A percentile compares a stretch with the other conserved stretches of the same genome.
phyloP scores from a whole-genome alignment of 53 echinoderm and acorn worm species.

The Stichopus horrens region DNA sequence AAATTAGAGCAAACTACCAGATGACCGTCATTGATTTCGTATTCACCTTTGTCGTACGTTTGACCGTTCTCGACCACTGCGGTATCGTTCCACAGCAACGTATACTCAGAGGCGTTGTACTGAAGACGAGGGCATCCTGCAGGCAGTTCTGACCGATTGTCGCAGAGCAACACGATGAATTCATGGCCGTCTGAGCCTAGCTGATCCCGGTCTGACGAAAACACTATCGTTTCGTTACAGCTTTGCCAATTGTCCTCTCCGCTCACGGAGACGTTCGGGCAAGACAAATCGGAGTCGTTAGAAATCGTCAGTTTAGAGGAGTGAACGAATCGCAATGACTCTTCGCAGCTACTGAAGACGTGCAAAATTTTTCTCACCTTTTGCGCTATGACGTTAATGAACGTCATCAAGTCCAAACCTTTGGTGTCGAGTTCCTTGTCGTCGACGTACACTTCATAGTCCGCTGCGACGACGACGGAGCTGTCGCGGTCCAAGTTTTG shows the following conservation, averaged over 20 bases:
- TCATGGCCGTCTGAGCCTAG: constrained; percentile 29
- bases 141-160: constrained; percentile 48
- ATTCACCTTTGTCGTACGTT: constrained; percentile 54
- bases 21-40: constrained; percentile 46
- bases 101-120: constrained; percentile 68
- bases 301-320: constrained; percentile 7
- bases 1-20: constrained; percentile 67
- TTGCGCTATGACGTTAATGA: background rate
- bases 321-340: background rate
- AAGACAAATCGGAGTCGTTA: constrained; percentile 1
- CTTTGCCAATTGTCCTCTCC: constrained; percentile 29
- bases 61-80: constrained; percentile 47
- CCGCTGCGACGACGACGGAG: constrained; percentile 6
- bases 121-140: constrained; percentile 60
- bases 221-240: constrained; percentile 56
- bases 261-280: constrained; percentile 4
- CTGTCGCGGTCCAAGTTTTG: constrained; percentile 12
- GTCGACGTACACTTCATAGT: constrained; percentile 32
- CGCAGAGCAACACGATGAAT: constrained; percentile 74
- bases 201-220: constrained; percentile 47
- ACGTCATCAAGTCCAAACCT: constrained; percentile 15
- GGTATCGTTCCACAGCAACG: constrained; percentile 56
- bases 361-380: background rate
- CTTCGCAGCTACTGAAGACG: background rate
- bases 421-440: constrained; percentile 32